These are phyloP conservation scores for Pungitius pungitius DNA, from an alignment of 2,113 vertebrate genomes.

Conservation along the genomic window DNA sequence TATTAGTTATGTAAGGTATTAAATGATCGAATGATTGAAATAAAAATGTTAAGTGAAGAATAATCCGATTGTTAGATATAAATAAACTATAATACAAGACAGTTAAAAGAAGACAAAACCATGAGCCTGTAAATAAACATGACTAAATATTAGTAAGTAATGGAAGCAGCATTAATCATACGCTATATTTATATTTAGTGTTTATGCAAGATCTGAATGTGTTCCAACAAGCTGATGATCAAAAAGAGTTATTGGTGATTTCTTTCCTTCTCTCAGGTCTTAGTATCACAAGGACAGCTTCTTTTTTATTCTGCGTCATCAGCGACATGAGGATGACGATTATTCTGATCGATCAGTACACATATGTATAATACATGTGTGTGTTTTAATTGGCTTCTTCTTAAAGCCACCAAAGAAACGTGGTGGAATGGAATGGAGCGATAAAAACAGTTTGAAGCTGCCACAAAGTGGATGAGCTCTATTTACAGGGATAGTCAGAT, in stretches of 20 bases:
- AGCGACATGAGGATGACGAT: too few species aligned
- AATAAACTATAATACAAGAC: neutral
- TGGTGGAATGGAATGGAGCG: too few species aligned
- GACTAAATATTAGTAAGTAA: too few species aligned
- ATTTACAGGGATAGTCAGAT: neutral
- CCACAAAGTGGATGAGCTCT: neutral
- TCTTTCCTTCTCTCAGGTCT: neutral
- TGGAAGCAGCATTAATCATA: too few species aligned
- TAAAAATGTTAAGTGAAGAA: too few species aligned
- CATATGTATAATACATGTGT: too few species aligned
- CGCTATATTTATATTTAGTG: neutral
- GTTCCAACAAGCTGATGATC: neutral
- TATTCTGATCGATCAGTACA: neutral
- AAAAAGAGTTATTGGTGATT: neutral
- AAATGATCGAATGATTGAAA: neutral
- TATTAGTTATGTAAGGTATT: too few species aligned
- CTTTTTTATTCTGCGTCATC: too few species aligned
- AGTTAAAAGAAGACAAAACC: too few species aligned
- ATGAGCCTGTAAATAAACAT: too few species aligned
- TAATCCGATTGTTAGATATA: too few species aligned
- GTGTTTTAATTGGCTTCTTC: neutral
- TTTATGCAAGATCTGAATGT: neutral
- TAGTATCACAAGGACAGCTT: neutral
- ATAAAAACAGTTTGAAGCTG: neutral
- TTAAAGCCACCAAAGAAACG: neutral